A percentile compares a stretch with the other conserved stretches of the same genome.
Evolutionary conservation across 1,140 invertebrate genomes (phyloP).

Genomic region (Micrasema minimum): DNA sequence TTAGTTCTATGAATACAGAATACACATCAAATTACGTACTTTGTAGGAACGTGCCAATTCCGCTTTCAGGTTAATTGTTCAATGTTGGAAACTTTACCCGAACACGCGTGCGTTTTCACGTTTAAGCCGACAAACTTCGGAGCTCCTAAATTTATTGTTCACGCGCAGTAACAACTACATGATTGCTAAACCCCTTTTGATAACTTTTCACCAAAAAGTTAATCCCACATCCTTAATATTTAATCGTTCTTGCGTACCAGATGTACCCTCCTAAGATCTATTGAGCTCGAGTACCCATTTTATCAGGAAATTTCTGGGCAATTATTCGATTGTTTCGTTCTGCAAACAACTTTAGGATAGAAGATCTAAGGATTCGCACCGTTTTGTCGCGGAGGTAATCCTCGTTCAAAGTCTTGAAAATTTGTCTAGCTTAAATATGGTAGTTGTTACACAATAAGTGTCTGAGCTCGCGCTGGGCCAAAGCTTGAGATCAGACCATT

Average conservation of each 20-base stretch:
- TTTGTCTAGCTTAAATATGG: conserved; percentile 44
- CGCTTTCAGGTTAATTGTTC: conserved; percentile 36
- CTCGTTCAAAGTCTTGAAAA: conserved; percentile 34
- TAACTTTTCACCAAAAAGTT: conserved; percentile 34
- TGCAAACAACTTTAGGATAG: conserved; percentile 11
- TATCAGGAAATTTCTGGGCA: conserved; percentile 20
- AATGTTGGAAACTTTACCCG: conserved; percentile 24
- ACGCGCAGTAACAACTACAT: conserved; percentile 29
- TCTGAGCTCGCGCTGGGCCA: conserved; percentile 8
- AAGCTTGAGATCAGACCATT: conserved; percentile 36
- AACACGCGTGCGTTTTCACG: conserved; percentile 38
- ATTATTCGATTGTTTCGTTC: conserved; percentile 42
- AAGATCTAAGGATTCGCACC: conserved; percentile 34
- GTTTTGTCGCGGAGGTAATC: conserved; percentile 21
- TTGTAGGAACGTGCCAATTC: conserved; percentile 21
- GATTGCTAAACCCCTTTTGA: conserved; percentile 29
- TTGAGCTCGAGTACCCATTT: conserved; percentile 25
- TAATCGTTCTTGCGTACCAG: conserved; percentile 13
- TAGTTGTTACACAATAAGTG: conserved; percentile 42
- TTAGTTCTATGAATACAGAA: conserved; percentile 23
- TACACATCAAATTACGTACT: conserved; percentile 27
- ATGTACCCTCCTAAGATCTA: conserved; percentile 15
- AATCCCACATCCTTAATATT: conserved; percentile 38
- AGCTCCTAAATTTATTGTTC: conserved; percentile 28
- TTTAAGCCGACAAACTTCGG: conserved; percentile 22